Evolutionary conservation across 2,797 vertebrate genomes (phyloP).

Genomic region (Brachyalestes nurse): DNA sequence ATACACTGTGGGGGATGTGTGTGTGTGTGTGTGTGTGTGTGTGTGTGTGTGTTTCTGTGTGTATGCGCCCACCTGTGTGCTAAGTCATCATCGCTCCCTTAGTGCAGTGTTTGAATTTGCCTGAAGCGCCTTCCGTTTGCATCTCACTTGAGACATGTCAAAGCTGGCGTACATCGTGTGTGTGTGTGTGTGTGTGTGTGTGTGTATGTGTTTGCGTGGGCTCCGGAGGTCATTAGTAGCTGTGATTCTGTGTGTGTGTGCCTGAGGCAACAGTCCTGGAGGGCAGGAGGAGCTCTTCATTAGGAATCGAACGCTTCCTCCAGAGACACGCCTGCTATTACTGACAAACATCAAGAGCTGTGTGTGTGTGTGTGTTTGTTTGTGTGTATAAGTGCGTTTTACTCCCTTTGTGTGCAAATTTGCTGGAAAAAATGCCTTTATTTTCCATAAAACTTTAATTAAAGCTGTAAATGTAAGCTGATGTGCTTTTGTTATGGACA

Average conservation of each 20-base stretch:
- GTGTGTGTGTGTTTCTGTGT: background rate
- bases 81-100: constrained; percentile 8
- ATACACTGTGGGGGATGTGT: background rate
- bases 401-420: background rate
- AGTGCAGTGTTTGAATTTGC: constrained; percentile 34
- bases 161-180: constrained; percentile 18
- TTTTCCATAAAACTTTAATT: no score
- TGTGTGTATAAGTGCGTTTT: background rate
- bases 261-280: constrained; percentile 3
- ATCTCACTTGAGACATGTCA: constrained; percentile 36
- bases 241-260: constrained; percentile 36
- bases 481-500: no score
- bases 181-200: constrained; percentile 16
- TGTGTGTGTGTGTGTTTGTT: background rate
- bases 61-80: background rate
- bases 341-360: constrained; percentile 11
- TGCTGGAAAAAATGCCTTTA: no score
- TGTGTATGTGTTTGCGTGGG: constrained; percentile 26
- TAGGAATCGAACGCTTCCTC: constrained; percentile 1
- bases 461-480: no score
- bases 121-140: constrained; percentile 37
- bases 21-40: background rate
- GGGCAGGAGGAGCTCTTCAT: constrained; percentile 14
- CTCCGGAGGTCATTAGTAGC: constrained; percentile 41
- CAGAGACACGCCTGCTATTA: constrained; percentile 8